phyloP scores from a whole-genome alignment of 2,797 vertebrate genomes.

The Bovichtus variegatus region DNA sequence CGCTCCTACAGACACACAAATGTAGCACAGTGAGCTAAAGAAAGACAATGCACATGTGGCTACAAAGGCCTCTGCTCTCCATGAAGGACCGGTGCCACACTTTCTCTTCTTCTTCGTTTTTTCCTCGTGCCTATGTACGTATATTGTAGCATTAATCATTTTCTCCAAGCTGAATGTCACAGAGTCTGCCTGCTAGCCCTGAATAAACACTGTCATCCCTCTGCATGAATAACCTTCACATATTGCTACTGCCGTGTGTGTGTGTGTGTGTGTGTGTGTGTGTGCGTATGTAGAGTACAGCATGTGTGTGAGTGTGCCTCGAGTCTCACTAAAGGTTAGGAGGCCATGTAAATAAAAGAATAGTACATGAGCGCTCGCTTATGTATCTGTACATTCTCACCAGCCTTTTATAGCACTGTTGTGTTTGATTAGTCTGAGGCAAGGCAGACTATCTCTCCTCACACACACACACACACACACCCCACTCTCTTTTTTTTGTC shows the following conservation, averaged over 20 bases:
- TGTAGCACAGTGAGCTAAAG: constrained; percentile 6
- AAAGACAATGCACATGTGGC: constrained; percentile 41
- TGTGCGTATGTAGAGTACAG: constrained; percentile 48
- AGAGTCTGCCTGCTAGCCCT: constrained; percentile 75
- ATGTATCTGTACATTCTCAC: constrained; percentile 71
- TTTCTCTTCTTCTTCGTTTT: constrained; percentile 26
- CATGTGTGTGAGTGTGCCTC: constrained; percentile 25
- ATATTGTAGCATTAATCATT: constrained; percentile 83
- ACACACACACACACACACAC: constrained; percentile 18
- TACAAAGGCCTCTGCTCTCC: constrained; percentile 42
- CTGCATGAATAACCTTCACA: constrained; percentile 82
- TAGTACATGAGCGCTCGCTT: constrained; percentile 57
- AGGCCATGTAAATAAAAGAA: constrained; percentile 79
- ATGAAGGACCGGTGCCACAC: constrained; percentile 23
- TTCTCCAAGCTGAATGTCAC: constrained; percentile 80
- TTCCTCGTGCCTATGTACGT: constrained; percentile 73
- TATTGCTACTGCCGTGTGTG: constrained; percentile 72
- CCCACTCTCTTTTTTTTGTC: constrained; percentile 35
- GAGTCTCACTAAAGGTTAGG: constrained; percentile 69
- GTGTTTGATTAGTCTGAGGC: constrained; percentile 77
- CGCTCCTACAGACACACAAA: constrained; percentile 9
- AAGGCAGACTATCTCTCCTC: constrained; percentile 54
- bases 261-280: constrained; percentile 52
- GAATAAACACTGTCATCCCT: constrained; percentile 83
- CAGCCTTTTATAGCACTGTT: constrained; percentile 64